These are phyloP conservation scores for Drosophila paranaensis DNA, from an alignment of 2,888 invertebrate species.

Conservation along the genomic window DNA sequence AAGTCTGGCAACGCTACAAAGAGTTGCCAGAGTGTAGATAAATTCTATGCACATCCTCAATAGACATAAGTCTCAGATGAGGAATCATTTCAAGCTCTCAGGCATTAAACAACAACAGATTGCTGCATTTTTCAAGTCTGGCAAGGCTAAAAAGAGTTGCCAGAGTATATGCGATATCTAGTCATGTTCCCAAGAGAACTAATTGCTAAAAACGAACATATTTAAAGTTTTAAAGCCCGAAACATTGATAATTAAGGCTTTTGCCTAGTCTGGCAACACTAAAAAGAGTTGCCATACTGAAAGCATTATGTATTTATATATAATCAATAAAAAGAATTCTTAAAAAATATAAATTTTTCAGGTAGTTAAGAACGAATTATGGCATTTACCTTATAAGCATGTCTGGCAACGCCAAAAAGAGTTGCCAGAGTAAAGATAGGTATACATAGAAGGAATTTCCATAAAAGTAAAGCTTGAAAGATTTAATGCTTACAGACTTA, in stretches of 20 bases:
- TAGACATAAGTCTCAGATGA: neutral
- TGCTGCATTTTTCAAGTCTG: neutral
- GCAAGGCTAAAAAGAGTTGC: neutral
- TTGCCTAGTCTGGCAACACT: neutral
- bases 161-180: no score
- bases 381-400: neutral
- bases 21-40: neutral
- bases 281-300: neutral
- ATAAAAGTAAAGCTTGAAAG: no score
- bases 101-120: accelerated
- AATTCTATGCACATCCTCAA: neutral
- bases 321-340: no score
- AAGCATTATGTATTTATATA: no score
- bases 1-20: neutral
- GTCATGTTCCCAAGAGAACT: no score
- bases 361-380: no score
- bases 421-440: neutral
- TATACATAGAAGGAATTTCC: neutral
- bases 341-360: no score
- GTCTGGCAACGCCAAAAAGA: neutral
- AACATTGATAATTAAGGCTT: neutral
- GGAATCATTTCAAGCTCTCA: neutral
- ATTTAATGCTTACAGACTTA: no score
- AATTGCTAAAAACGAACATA: no score
- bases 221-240: neutral